Evolutionary conservation across 1,140 invertebrate genomes (phyloP).

Genomic region (Pseudoatta argentina): DNA sequence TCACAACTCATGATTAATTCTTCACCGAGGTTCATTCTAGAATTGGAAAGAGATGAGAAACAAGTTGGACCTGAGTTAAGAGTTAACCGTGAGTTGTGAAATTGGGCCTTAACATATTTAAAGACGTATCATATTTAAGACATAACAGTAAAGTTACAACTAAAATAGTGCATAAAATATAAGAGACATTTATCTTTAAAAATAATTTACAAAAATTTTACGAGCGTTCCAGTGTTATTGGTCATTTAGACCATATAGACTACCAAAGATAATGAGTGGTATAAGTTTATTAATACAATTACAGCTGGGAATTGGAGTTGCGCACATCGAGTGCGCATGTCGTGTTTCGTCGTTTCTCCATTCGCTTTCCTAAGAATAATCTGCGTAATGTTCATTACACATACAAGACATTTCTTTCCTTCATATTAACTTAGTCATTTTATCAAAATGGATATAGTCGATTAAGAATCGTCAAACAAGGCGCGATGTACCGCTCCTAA

Average conservation of each 20-base stretch:
- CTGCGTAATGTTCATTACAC: slow-evolving; percentile 52
- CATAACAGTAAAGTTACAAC: slow-evolving; percentile 9
- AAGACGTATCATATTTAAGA: not conserved
- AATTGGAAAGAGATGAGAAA: no score
- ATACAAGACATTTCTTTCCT: slow-evolving; percentile 46
- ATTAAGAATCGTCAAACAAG: slow-evolving; percentile 82
- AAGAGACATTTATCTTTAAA: slow-evolving; percentile 12
- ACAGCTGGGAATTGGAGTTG: not conserved
- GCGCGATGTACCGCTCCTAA: slow-evolving; percentile 85
- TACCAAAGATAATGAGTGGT: slow-evolving; percentile 60
- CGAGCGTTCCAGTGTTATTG: slow-evolving; percentile 4
- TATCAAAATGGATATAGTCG: slow-evolving; percentile 42
- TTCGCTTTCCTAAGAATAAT: slow-evolving; percentile 16
- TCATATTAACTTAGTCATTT: slow-evolving; percentile 8
- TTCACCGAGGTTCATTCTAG: no score
- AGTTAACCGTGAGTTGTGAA: no score
- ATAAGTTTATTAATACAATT: slow-evolving; percentile 62
- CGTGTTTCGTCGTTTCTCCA: not conserved
- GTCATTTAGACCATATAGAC: slow-evolving; percentile 32
- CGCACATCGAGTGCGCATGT: not conserved
- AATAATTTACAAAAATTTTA: not conserved
- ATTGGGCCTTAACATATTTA: no score
- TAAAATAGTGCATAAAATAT: not conserved
- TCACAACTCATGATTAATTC: no score
- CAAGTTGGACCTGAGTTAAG: no score